These are phyloP conservation scores for Lymantria monacha DNA, from an alignment of 2,888 invertebrate genomes.

Conservation along the genomic window DNA sequence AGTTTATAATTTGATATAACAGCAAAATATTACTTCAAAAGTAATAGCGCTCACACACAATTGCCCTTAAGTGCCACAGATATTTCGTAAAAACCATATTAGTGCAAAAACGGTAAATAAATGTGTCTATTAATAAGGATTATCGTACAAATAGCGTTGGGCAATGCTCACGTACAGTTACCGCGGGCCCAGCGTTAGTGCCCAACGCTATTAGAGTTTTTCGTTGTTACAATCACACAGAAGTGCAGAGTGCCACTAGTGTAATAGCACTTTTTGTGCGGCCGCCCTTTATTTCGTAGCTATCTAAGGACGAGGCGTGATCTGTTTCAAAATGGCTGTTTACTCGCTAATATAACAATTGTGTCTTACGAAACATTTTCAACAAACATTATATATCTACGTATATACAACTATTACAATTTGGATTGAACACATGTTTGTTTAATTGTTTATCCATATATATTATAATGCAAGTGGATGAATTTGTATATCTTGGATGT, in stretches of 20 bases:
- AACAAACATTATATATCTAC: no score
- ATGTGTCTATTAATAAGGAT: slow-evolving; percentile 30
- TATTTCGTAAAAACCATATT: no score
- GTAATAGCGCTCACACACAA: neutral
- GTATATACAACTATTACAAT: no score
- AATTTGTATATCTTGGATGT: no score
- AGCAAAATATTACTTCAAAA: no score
- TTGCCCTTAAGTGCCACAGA: neutral
- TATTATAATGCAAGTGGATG: no score
- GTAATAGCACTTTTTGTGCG: slow-evolving; percentile 16
- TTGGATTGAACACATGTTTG: no score
- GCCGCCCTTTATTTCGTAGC: slow-evolving; percentile 20
- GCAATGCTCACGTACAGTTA: slow-evolving; percentile 13
- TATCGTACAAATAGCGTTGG: slow-evolving; percentile 18
- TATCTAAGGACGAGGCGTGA: slow-evolving; percentile 17
- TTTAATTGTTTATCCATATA: no score
- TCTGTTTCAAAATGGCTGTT: slow-evolving; percentile 6
- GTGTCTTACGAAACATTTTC: neutral
- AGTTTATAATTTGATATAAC: no score
- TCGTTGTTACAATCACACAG: slow-evolving; percentile 15
- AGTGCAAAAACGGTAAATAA: slow-evolving; percentile 16
- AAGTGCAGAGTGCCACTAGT: slow-evolving; percentile 12
- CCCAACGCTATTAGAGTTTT: slow-evolving; percentile 16
- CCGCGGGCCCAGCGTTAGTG: slow-evolving; percentile 11
- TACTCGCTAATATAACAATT: neutral